Evolutionary conservation across 30 jellyfish, hydroid and myxozoan species (phyloP), one percentile per base, ranked within the genome.

Genomic region (Mastigias papua): DNA sequence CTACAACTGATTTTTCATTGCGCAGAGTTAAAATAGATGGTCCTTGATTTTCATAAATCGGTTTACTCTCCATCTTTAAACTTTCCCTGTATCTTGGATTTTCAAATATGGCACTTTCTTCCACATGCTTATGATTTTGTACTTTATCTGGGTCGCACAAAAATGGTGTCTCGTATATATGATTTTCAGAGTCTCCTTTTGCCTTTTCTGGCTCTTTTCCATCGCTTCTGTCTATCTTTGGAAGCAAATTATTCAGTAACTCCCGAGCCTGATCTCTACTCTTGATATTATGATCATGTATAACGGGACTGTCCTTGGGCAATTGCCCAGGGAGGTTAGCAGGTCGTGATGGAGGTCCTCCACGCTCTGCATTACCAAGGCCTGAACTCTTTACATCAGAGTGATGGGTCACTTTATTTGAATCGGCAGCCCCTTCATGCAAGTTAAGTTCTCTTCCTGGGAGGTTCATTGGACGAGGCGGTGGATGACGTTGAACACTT

Each of bases 61-160:
- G 86, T 4, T 34, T 48, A 1, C 84, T 15, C 33, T 85, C 86
- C 62, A 85, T 54, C 60, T 72, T 67, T 17, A 85, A 17, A 10
- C 69, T 85, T 33, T 48, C 73, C 60, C 83, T 66, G 58, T 85
- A 85, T 42, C 83, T 73, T 31, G 94, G 94, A 48, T 85, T 85
- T 16, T 85, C 94, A 85, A 85, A 74, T 15, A 29, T 20, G 3
- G 3, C 60, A 32, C 32, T 74, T 1, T n/a, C 61, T 34, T 35
- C 71, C 57, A 30, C 82, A 30, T 48, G 25, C 0, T 57, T 21
- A 22, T 6, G 10, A 34, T 61, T 73, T 27, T 68, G 69, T 19
- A 4, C 73, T 63, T 20, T n/a, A 10, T 15, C 42, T 5, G 74
- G 3, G 42, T 25, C 26, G 19, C 46, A 63, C 4, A 48, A 66